These are phyloP conservation scores for Lacerta viridis DNA, from an alignment of 2,797 vertebrate genomes.

Conservation along the genomic window DNA sequence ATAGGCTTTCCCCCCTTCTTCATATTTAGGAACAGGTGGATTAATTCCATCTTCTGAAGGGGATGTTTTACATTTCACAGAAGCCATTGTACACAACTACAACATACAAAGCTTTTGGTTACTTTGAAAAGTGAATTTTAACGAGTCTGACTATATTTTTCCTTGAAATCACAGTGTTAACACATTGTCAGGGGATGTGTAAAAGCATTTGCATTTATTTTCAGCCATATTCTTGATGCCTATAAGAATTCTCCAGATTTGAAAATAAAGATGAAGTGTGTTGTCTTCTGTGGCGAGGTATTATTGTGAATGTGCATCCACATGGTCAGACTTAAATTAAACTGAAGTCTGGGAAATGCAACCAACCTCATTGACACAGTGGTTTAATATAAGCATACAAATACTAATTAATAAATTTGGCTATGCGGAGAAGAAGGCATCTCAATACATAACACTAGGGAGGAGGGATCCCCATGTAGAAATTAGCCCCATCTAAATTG, in stretches of 20 bases:
- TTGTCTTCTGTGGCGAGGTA: not conserved
- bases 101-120: not conserved
- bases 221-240: not conserved
- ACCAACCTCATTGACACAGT: not conserved
- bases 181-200: not conserved
- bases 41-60: not conserved
- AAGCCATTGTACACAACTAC: not conserved
- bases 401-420: not conserved
- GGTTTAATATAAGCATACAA: not conserved
- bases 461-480: not conserved
- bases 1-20: not conserved
- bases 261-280: constrained; percentile 7
- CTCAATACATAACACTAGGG: not conserved
- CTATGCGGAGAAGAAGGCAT: not conserved
- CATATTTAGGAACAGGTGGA: constrained; percentile 3
- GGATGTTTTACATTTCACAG: rapidly evolving
- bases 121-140: constrained; percentile 20
- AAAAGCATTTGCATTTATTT: not conserved
- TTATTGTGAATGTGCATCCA: not conserved
- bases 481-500: not conserved
- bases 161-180: not conserved
- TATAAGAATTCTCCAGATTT: not conserved
- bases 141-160: not conserved
- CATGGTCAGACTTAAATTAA: not conserved
- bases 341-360: not conserved